Evolutionary conservation across 30 jellyfish, hydroid and myxozoan species (phyloP), one percentile per base, ranked within the genome.

Genomic region (Chironex yamaguchii): DNA sequence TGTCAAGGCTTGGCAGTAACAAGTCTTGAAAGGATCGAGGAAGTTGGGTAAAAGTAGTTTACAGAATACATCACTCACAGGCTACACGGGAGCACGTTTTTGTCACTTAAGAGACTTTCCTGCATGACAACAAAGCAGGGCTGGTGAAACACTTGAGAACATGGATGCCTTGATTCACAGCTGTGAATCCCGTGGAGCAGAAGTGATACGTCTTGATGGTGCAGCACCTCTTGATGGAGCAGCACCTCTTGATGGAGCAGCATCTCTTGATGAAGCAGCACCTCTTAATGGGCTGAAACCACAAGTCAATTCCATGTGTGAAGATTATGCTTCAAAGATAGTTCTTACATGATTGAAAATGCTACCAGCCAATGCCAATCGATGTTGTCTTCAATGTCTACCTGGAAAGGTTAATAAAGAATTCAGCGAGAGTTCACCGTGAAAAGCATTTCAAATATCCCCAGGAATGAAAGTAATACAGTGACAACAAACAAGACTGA

Each of bases 261-360:
- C n/a, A n/a, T n/a, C n/a, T n/a, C 49, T 89, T 34, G 96, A 89
- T 73, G 96, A 82, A 69, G 96, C 96, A 36, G 97, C 96, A 50
- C 50, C 82, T 36, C 31, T 58, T 4, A 89, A 89, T 62, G 51
- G 51, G 36, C 3, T 84, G 21, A 34, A 34, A 68, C 96, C 96
- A 29, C 34, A 35, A 1, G 0, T 29, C 28, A 22, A 29, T 28
- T 21, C 20, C 33, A 79, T 82, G 28, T 88, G 79, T 54, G 70
- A 27, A 36, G 86, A 71, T 25, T 87, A 77, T 51, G 76, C 80
- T 71, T 11, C 71, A 14, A 22, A 66, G 34, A 62, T 25, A 20
- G 72, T 79, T 77, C 34, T 76, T 28, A 87, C 81, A 24, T 52
- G 67, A 31, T 77, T 87, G 23, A 29, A 3, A 31, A 34, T 36